These are phyloP conservation scores for Astur gentilis DNA, from an alignment of 2,113 vertebrate species.

Conservation along the genomic window DNA sequence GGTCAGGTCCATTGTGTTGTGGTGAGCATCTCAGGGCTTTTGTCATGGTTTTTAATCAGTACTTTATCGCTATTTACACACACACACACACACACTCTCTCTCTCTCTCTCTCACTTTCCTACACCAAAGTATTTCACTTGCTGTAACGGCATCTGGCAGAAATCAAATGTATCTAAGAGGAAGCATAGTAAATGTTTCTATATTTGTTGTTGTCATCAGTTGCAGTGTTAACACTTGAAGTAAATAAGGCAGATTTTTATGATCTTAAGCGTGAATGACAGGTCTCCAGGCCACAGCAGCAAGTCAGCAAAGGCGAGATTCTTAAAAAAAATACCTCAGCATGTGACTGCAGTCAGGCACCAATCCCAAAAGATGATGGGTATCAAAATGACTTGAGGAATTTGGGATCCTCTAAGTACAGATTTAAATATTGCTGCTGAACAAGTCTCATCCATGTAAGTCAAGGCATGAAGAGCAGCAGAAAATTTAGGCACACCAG, in stretches of 20 bases:
- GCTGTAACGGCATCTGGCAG: neutral
- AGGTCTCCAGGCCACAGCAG: neutral
- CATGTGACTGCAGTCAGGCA: neutral
- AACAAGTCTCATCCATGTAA: neutral
- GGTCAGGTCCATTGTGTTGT: neutral
- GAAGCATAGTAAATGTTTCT: neutral
- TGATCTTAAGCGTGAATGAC: neutral
- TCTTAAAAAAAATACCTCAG: neutral
- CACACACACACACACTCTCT: neutral
- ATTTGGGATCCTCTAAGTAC: neutral
- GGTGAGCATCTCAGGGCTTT: neutral
- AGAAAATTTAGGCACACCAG: neutral
- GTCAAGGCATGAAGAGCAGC: neutral
- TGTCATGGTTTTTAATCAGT: neutral
- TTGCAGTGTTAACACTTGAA: neutral
- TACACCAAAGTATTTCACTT: neutral
- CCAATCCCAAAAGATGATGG: neutral
- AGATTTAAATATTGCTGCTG: neutral
- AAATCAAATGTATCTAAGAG: neutral
- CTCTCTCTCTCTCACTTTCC: neutral
- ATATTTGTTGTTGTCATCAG: neutral
- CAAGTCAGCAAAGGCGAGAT: neutral
- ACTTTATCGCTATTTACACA: neutral
- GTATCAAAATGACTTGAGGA: neutral
- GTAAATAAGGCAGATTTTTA: neutral